Evolutionary conservation across 2,797 vertebrate species (phyloP), one percentile per base, ranked within the genome.

Genomic region (Sebastes miniatus): DNA sequence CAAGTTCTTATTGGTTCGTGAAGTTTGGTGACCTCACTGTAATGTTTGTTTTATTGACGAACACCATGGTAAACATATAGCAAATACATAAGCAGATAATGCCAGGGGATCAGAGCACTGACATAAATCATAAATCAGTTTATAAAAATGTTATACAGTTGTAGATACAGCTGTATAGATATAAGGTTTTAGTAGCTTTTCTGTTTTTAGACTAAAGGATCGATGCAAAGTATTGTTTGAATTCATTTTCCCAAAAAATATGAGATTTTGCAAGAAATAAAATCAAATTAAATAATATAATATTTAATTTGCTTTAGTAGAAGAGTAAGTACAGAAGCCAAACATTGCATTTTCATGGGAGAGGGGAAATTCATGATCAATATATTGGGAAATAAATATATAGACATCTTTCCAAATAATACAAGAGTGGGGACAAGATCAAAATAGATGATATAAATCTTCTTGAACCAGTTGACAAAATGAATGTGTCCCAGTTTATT

Each of bases 271-370:
- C 20, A n/a, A 61, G 31, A n/a, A 9, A 62, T 2, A 32, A 20
- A 0, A 0, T 62, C 0, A 20, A 32, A 62, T 62, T 1, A 6
- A 62, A 20, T 9, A 0, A 32, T 62, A 20, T 32, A 12, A 32
- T 47, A 47, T 47, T 47, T 18, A 47, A 7, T 47, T 47, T 47
- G 43, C 43, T 47, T 47, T 47, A 16, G 43, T 47, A 47, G 43
- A 47, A 16, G 43, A 2, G n/a, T 56, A 12, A 20, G 43, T 47
- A 18, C 16, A 47, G 43, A 54, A 56, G 10, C 22, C 52, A 56
- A 22, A 54, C n/a, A 56, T 18, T 56, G 12, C n/a, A 56, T 22
- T 24, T 56, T 56, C 11, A 22, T 56, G 0, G n/a, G 56, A 25
- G 12, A 57, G 22, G 11, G 56, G 0, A 57, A 57, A 57, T 57